Evolutionary conservation across 2,888 invertebrate genomes (phyloP).

Genomic region (Lycocerus yunnanus): DNA sequence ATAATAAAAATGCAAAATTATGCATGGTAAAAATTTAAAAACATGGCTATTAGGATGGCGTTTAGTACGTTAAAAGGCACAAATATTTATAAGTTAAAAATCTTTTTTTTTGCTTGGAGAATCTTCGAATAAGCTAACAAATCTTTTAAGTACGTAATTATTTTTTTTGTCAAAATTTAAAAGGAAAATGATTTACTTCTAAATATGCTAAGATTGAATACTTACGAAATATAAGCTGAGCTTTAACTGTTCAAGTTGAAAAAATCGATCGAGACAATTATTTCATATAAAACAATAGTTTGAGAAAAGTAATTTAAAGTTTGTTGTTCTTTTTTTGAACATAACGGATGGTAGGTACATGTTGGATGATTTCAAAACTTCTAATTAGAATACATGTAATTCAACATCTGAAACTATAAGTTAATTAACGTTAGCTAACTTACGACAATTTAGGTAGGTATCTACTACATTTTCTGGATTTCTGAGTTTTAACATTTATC

Average conservation of each 20-base stretch:
- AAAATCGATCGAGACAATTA: not conserved
- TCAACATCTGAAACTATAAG: not conserved
- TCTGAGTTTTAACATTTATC: not conserved
- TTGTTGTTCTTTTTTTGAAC: not conserved
- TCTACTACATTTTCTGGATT: not conserved
- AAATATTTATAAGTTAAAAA: no score
- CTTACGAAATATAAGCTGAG: not conserved
- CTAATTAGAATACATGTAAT: constrained; percentile 1
- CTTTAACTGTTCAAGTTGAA: not conserved
- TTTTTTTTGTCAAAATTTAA: not conserved
- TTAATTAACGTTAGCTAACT: not conserved
- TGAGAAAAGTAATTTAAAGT: not conserved
- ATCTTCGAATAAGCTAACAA: not conserved
- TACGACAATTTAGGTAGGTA: not conserved
- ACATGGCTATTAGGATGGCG: no score
- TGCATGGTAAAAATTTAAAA: no score
- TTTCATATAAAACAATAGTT: not conserved
- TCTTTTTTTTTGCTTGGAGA: not conserved
- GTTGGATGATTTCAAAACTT: constrained; percentile 1
- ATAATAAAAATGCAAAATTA: not conserved
- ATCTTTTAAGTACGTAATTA: not conserved
- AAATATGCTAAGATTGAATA: not conserved
- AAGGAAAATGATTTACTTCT: not conserved
- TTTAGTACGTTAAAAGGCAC: no score
- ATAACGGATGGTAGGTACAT: not conserved